Evolutionary conservation across 2,113 vertebrate species (phyloP).

Genomic region (Artemisiospiza belli): DNA sequence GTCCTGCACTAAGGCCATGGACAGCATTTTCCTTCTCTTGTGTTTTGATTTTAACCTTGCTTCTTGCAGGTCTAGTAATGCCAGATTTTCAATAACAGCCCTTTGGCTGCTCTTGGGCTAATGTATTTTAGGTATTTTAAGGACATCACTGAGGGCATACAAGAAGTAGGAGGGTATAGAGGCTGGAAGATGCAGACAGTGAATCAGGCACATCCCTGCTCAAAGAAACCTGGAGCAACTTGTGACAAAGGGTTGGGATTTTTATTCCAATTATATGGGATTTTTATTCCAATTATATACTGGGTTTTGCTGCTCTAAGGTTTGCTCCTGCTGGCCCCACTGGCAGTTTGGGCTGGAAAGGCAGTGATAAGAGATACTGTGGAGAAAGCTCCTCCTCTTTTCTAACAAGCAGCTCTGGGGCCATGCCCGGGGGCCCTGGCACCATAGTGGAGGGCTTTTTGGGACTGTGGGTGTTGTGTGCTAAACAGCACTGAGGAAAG

Average conservation of each 20-base stretch:
- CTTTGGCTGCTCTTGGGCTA: neutral
- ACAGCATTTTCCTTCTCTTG: neutral
- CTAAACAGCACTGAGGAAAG: neutral
- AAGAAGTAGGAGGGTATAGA: neutral
- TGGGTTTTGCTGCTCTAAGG: neutral
- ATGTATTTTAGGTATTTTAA: neutral
- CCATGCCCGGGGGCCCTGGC: neutral
- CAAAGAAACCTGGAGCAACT: neutral
- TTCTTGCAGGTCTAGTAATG: neutral
- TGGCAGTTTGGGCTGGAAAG: neutral
- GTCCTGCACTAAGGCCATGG: neutral
- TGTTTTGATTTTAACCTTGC: neutral
- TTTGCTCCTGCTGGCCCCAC: neutral
- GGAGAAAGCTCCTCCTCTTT: neutral
- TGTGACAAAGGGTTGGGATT: neutral
- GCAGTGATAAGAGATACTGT: neutral
- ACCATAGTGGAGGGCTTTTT: neutral
- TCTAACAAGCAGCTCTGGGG: neutral
- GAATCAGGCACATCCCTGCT: neutral
- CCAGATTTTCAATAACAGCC: neutral
- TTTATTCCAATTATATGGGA: neutral
- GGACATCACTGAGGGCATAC: fast-evolving
- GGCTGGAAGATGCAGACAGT: neutral
- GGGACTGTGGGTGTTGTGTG: neutral
- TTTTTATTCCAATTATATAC: neutral